Evolutionary conservation across 2,797 vertebrate species (phyloP).

Genomic region (Pyrocephalus nanus): DNA sequence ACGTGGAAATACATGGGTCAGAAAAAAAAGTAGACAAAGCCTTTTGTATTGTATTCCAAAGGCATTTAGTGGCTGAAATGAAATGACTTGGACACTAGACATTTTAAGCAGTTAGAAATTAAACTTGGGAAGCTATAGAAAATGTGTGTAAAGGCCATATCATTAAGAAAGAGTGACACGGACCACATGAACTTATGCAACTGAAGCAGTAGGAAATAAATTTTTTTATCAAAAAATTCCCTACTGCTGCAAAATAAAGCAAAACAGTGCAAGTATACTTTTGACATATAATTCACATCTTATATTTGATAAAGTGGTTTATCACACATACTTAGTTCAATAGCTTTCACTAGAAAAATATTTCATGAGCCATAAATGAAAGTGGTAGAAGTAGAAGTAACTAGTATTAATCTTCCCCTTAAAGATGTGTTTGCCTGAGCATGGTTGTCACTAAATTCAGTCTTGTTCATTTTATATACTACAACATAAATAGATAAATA

Average conservation of each 20-base stretch:
- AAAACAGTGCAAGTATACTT: not conserved
- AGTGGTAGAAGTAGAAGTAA: not conserved
- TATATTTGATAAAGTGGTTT: not conserved
- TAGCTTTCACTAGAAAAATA: not conserved
- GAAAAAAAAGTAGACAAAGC: not conserved
- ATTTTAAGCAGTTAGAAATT: not conserved
- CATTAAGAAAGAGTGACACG: not conserved
- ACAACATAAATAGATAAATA: not conserved
- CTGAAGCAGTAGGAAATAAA: not conserved
- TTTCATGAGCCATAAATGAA: not conserved
- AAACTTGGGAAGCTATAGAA: not conserved
- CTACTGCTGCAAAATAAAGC: not conserved
- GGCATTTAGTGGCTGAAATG: not conserved
- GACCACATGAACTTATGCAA: not conserved
- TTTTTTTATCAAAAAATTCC: not conserved
- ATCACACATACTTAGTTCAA: not conserved
- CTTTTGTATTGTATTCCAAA: not conserved
- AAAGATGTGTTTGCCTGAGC: not conserved
- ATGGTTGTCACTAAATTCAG: not conserved
- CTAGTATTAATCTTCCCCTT: not conserved
- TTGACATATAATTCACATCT: not conserved
- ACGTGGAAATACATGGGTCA: not conserved
- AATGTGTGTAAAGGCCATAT: not conserved
- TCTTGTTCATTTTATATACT: not conserved
- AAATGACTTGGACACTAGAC: not conserved